Evolutionary conservation across 2,797 vertebrate genomes (phyloP), one percentile per base, ranked within the genome.

Genomic region (Eulemur mongoz): DNA sequence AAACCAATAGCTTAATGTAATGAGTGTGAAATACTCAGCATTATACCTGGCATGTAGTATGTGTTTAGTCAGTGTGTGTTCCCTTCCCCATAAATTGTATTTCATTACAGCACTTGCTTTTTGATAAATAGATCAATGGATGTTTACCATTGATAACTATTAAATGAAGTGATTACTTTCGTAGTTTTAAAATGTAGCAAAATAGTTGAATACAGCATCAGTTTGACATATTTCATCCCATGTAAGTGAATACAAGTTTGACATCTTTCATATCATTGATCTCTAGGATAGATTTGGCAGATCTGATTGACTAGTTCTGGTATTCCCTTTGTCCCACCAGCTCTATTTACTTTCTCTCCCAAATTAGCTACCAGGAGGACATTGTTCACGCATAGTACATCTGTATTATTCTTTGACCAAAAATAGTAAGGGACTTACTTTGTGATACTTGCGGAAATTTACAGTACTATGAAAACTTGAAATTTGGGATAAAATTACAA

Each of bases 401-500:
- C 65, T 89, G n/a, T 91, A 15, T 82, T 38, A 59, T 91, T 92
- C 65, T 96, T 92, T 89, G 45, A 89, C 38, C 9, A 94, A 86
- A 76, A 38, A 84, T 95, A 59, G 25, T 91, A 91, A 76, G 9
- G 38, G 32, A 69, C 10, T 89, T 80, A 82, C 15, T 83, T 81
- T 87, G 30, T 92, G 75, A 92, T 82, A 54, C 32, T 82, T 89
- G 13, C 70, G 48, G 86, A 89, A 96, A 96, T 80, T 87, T 90
- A n/a, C 18, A 63, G 1, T 89, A 70, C 52, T 38, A 38, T 63
- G 50, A 95, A 97, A 97, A 93, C 59, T 61, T 48, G 22, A 92
- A 93, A 84, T 94, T 93, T 85, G 81, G 95, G 32, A 72, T 91
- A 92, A 90, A 93, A 85, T 82, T 63, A 63, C 25, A 94, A 81